Evolutionary conservation across 1,140 invertebrate species (phyloP), one percentile per base, ranked within the genome.

Genomic region (Ericerus pela): DNA sequence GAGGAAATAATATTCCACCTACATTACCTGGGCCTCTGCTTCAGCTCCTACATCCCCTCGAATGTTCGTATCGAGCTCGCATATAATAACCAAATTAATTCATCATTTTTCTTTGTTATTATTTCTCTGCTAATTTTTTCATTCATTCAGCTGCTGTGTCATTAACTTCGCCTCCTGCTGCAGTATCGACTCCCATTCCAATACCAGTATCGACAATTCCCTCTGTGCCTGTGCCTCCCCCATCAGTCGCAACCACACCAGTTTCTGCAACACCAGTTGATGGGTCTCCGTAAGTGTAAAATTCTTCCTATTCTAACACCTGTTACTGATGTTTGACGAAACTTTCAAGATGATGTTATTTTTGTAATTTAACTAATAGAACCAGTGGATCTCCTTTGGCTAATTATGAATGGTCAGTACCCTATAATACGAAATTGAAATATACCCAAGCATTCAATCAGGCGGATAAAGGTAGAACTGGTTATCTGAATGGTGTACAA

Each of bases 391-490:
- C 41, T 4, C 41, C 41, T 47, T 22, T 24, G 10, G 22, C 37
- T 4, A 57, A 53, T 62, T 60, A 62, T 59, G 85, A 88, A 62
- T 96, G 92, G 91, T 78, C 84, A 0, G 84, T 96, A 55, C 88
- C 90, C 14, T 90, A 94, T 65, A 78, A 79, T 55, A 84, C 82
- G 31, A 94, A 92, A 70, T 73, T 96, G 38, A 94, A 93, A 69
- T 96, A 95, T 67, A 95, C 88, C 10, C 93, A 97, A 69, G 72
- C 94, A 3, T 97, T 97, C 68, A 97, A 97, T 70, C 82, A 82
- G 1, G 85, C 86, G 59, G 94, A 97, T 72, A 77, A 86, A 59
- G 76, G 82, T 11, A 81, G 91, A 64, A 81, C 79, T 26, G 93
- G 93, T 1, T 91, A 76, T 66, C 73, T 97, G 24, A 86, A 88